These are phyloP conservation scores for Mythimna albipuncta DNA, from an alignment of 2,888 invertebrate species.

Conservation along the genomic window DNA sequence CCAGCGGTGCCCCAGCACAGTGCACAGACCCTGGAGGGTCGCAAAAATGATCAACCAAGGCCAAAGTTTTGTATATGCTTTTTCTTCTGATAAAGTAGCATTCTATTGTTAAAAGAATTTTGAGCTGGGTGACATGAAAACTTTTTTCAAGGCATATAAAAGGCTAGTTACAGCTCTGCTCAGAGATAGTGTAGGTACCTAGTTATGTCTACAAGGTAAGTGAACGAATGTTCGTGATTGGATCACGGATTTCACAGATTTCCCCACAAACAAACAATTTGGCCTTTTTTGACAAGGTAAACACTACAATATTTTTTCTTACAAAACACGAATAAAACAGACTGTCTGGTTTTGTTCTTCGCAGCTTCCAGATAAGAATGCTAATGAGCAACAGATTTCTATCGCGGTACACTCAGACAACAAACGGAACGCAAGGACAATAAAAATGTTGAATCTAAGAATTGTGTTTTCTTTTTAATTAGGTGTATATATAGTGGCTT, in stretches of 20 bases:
- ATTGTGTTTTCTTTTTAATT: conserved; percentile 8
- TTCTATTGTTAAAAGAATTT: no score
- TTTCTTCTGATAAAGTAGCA: no score
- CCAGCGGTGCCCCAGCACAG: no score
- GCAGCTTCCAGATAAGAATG: conserved; percentile 16
- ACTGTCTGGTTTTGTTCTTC: background rate
- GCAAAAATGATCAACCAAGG: no score
- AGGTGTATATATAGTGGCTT: conserved; percentile 1
- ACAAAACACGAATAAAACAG: background rate
- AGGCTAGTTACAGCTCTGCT: no score
- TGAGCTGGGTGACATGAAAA: no score
- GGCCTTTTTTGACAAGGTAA: background rate
- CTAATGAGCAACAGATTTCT: conserved; percentile 22
- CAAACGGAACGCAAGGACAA: background rate
- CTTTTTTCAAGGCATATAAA: no score
- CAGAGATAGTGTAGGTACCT: no score
- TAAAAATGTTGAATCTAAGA: background rate
- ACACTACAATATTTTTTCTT: background rate
- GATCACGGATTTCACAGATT: background rate
- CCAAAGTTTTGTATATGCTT: no score
- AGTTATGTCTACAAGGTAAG: no score
- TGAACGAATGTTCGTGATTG: background rate
- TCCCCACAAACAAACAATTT: background rate
- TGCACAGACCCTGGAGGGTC: no score
- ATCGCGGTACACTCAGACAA: conserved; percentile 11